Percentiles rank a stretch among this genome's conserved stretches.
These are phyloP conservation scores for Dicranocentrus wangi DNA, from an alignment of 2,888 invertebrate species.

Conservation along the genomic window DNA sequence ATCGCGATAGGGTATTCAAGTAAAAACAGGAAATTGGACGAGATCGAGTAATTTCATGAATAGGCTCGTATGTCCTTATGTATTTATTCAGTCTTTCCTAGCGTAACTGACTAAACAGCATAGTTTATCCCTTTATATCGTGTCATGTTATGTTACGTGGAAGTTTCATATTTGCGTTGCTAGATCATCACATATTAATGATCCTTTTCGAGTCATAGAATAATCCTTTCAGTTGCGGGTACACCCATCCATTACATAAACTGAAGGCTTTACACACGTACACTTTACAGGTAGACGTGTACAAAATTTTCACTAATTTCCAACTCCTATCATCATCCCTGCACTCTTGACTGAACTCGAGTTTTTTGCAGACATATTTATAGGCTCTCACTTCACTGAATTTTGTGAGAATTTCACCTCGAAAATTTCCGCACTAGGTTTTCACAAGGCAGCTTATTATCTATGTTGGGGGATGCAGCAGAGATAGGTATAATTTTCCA, in stretches of 20 bases:
- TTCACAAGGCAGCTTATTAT: too few species aligned
- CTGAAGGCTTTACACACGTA: too few species aligned
- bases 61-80: too few species aligned
- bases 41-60: too few species aligned
- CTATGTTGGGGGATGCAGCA: too few species aligned
- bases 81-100: neutral
- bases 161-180: neutral
- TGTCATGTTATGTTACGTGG: too few species aligned
- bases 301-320: slow-evolving; percentile 1
- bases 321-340: slow-evolving; percentile 26
- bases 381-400: too few species aligned
- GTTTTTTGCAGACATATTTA: neutral
- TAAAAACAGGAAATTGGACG: slow-evolving; percentile 44
- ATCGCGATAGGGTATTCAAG: slow-evolving; percentile 4
- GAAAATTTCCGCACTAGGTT: slow-evolving; percentile 39
- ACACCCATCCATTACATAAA: slow-evolving; percentile 24
- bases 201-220: neutral
- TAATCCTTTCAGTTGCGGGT: slow-evolving; percentile 30
- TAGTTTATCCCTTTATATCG: too few species aligned
- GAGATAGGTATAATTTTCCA: too few species aligned
- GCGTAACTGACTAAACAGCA: slow-evolving; percentile 42
- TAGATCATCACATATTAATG: neutral
- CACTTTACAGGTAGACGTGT: neutral
- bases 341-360: slow-evolving; percentile 31
- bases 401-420: slow-evolving; percentile 45